Conservation (phyloP, 1,140 invertebrate species). For the Bombus sibiricus region DNA sequence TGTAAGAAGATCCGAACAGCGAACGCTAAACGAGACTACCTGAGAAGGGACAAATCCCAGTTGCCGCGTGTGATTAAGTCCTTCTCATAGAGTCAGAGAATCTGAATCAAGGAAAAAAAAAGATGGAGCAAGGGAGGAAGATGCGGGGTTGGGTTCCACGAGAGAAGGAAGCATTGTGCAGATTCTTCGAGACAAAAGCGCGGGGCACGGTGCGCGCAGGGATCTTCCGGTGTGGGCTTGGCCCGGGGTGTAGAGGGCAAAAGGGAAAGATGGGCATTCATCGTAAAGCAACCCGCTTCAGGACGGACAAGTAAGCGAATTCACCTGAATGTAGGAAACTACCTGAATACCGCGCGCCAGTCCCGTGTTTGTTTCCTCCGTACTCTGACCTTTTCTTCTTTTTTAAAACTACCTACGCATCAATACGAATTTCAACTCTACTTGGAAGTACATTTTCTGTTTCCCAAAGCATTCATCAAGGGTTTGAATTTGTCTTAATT, state of each 20-base stretch:
- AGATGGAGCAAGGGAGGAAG: background rate
- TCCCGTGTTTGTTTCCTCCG: constrained; percentile 14
- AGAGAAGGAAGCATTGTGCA: constrained; percentile 58
- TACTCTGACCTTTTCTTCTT: background rate
- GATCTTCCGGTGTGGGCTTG: background rate
- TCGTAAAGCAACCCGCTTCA: constrained; percentile 58
- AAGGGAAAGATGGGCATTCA: constrained; percentile 60
- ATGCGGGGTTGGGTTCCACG: constrained; percentile 36
- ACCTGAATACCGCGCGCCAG: constrained; percentile 50
- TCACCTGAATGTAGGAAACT: constrained; percentile 64
- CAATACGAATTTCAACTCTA: background rate
- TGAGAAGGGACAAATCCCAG: constrained; percentile 62
- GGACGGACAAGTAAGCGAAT: constrained; percentile 56
- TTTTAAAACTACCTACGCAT: background rate
- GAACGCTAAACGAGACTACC: constrained; percentile 42
- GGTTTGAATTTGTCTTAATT: too few relatives aligned
- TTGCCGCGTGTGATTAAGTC: constrained; percentile 65
- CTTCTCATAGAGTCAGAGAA: constrained; percentile 60
- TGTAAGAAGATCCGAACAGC: constrained; percentile 12
- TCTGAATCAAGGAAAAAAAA: constrained; percentile 31
- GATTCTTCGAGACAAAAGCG: constrained; percentile 62
- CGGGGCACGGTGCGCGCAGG: constrained; percentile 3
- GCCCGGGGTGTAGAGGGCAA: constrained; percentile 14
- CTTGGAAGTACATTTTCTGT: background rate
- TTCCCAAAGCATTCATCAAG: too few relatives aligned